Evolutionary conservation across 2,888 invertebrate species (phyloP).

Genomic region (Acrocera orbiculus): DNA sequence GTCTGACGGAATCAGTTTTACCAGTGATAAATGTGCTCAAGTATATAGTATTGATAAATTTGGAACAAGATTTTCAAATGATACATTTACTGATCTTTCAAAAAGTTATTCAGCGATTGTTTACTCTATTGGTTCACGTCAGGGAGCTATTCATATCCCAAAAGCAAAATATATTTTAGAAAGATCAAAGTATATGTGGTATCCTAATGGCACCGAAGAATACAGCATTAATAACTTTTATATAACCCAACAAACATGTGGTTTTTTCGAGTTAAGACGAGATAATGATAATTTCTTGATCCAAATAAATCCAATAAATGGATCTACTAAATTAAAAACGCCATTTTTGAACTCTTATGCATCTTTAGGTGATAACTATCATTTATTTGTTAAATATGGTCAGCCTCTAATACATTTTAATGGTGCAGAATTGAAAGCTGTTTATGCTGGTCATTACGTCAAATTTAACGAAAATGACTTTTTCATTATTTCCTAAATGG

Average conservation of each 20-base stretch:
- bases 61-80: constrained; percentile 74
- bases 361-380: constrained; percentile 64
- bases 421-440: constrained; percentile 70
- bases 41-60: constrained; percentile 79
- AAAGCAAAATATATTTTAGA: constrained; percentile 57
- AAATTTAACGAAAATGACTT: constrained; percentile 81
- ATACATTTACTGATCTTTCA: constrained; percentile 68
- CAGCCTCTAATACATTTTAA: constrained; percentile 82
- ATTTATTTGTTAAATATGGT: constrained; percentile 55
- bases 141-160: constrained; percentile 54
- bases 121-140: constrained; percentile 52
- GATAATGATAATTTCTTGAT: constrained; percentile 65
- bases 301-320: constrained; percentile 68
- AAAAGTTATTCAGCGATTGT: constrained; percentile 70
- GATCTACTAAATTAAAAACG: constrained; percentile 69
- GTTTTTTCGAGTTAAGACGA: constrained; percentile 54
- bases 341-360: constrained; percentile 76
- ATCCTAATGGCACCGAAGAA: constrained; percentile 68
- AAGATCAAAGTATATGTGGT: constrained; percentile 59
- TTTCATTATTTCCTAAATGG: constrained; percentile 61
- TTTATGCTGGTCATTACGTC: constrained; percentile 80
- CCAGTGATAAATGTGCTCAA: constrained; percentile 70
- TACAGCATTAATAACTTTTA: constrained; percentile 77
- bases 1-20: constrained; percentile 81
- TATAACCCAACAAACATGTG: constrained; percentile 69